Evolutionary conservation across 2,113 vertebrate species (phyloP), one percentile per base, ranked within the genome.

Genomic region (Okapia johnstoni): DNA sequence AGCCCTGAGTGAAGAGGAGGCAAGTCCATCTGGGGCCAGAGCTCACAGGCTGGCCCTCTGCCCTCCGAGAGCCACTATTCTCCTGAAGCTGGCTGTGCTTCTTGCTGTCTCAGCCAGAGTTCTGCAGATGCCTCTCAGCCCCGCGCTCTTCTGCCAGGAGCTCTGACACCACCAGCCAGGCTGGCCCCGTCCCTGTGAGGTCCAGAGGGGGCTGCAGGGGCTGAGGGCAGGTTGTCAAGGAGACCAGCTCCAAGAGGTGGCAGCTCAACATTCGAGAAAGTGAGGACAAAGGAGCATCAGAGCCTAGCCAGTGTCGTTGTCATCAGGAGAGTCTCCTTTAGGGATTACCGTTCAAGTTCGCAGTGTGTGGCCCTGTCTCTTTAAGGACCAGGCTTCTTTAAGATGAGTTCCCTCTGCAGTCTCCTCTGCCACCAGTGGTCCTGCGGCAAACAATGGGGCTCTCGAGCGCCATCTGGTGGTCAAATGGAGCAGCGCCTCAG

Each of bases 371-470:
- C n/a, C 0, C 0, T 97, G 79, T 98, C 95, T 93, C 97, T 98
- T 98, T 98, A 98, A 98, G 97, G 70, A 93, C 58, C 84, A 70
- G 96, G 79, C 91, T 96, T 97, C 95, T 94, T 93, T 85, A 97
- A 97, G 40, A 89, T 93, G 96, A 98, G 95, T 97, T 97, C 93
- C 88, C 95, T 94, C 96, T 76, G 98, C 96, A 97, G 92, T 95
- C 95, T 77, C 88, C 95, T 92, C 58, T 0, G 33, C 33, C 40
- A 43, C 84, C 54, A 48, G 13, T 0, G 3, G 83, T 93, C 85
- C 96, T 95, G 97, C 93, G 52, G 96, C 92, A 97, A 87, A 96
- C 5, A 7, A 58, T 0, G 1, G 21, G 48, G 43, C 96, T 97
- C 97, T 40, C 10, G 4, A 16, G 92, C 46, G 76, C 98, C 97